These are phyloP conservation scores for Tetragonula carbonaria DNA, from an alignment of 2,888 invertebrate genomes.

Conservation along the genomic window DNA sequence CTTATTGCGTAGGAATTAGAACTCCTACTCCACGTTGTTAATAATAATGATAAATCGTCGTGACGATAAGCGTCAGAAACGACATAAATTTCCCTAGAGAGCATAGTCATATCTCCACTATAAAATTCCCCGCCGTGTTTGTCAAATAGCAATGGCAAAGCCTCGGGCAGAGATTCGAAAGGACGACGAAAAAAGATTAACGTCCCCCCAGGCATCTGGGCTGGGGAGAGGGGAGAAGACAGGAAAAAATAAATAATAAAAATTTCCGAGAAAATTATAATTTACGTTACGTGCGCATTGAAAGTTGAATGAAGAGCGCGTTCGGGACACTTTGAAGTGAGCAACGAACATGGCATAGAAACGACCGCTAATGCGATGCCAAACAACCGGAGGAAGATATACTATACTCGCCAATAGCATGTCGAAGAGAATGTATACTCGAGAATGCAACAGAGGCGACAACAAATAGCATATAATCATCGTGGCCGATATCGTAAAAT, in stretches of 20 bases:
- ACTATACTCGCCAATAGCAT: background rate
- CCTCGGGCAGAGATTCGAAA: background rate
- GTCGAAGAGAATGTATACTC: background rate
- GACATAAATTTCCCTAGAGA: background rate
- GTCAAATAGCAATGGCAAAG: background rate
- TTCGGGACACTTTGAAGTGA: background rate
- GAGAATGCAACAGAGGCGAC: background rate
- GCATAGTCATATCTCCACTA: background rate
- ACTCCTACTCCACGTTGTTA: too few relatives aligned
- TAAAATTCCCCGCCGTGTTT: background rate
- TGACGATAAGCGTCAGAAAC: background rate
- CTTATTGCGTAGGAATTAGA: background rate
- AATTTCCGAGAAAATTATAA: background rate
- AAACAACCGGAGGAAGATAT: background rate
- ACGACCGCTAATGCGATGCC: background rate
- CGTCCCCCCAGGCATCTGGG: background rate
- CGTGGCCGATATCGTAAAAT: background rate
- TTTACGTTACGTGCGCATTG: background rate
- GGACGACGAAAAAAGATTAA: background rate
- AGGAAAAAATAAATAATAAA: background rate
- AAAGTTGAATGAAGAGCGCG: background rate
- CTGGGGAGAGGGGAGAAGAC: too few relatives aligned
- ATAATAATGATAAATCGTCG: background rate
- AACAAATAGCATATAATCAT: slow-evolving; percentile 8
- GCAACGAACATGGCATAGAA: slow-evolving; percentile 3